Conservation (phyloP, 1,140 invertebrate genomes). For the Calosoma granatense region DNA sequence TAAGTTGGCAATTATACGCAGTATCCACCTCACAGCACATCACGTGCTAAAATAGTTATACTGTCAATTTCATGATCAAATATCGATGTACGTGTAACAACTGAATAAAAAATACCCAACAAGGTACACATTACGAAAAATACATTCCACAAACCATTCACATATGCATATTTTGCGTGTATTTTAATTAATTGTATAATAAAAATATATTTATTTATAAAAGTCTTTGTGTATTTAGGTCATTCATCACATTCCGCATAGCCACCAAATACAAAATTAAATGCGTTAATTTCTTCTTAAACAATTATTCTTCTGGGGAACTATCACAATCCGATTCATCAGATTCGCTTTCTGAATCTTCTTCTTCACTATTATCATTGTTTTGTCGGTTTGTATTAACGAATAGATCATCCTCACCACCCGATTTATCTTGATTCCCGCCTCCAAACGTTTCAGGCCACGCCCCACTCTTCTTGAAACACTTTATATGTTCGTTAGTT, state of each 20-base stretch:
- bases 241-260: not conserved
- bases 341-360: constrained; percentile 22
- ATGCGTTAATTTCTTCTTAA: not conserved
- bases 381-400: constrained; percentile 43
- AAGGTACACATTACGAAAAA: not conserved
- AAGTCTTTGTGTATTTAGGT: too few relatives aligned
- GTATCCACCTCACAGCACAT: too few relatives aligned
- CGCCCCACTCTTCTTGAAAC: constrained; percentile 61
- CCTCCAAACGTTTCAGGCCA: constrained; percentile 58
- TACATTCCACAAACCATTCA: not conserved
- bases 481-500: constrained; percentile 71
- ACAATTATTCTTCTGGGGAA: not conserved
- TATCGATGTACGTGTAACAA: not conserved
- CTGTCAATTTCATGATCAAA: too few relatives aligned
- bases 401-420: constrained; percentile 41
- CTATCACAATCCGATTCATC: constrained; percentile 13
- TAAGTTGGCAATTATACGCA: too few relatives aligned
- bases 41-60: too few relatives aligned
- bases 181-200: not conserved
- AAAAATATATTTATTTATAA: constrained; percentile 1
- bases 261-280: not conserved
- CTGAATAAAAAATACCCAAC: not conserved
- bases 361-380: constrained; percentile 19
- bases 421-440: constrained; percentile 19
- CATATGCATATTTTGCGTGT: not conserved